Base-by-base conservation (phyloP, 1,140 invertebrate genomes). In the Cepaea nemoralis region DNA sequence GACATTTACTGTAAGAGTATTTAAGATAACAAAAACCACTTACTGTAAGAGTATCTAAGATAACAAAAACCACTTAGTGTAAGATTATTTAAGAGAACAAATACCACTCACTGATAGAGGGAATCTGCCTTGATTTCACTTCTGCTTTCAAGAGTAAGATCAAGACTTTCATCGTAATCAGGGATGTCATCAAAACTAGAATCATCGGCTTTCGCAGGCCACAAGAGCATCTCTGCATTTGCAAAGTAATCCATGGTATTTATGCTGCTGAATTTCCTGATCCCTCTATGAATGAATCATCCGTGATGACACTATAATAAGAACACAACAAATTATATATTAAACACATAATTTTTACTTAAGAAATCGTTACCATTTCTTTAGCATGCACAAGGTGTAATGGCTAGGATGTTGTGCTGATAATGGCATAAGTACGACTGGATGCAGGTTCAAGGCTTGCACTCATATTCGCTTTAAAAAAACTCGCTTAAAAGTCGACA, bases 161-260 rank as follows among this genome's bases (percentile, higher is more conserved):
- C 85, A 45, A 85, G 63, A 40, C 85, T 83, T 59, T 74, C 84
- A 77, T 82, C 82, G 33, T 85, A 83, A 67, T 86, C 85, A n/a
- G 82, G 67, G 77, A 87, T 87, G 12, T 83, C 85, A 31, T 84
- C 85, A 24, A 40, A 40, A n/a, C n/a, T n/a, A n/a, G 8, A 24
- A 81, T 88, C 87, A 78, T 88, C 84, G n/a, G 85, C 69, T 45
- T 76, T 77, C 8, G 81, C 59, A 19, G 82, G 81, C n/a, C 70
- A 83, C 66, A 84, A 22, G 45, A 71, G 19, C 67, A 80, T 50
- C 27, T 67, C 73, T 35, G 78, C 78, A 73, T 80, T 80, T 35
- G 37, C 33, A 39, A 45, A 45, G 27, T 79, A 79, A 2, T 80
- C 78, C 78, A 80, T 80, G 31, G n/a, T 59, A 71, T 27, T 37